Evolutionary conservation across 2,888 invertebrate species (phyloP).

Genomic region (Tenodera sinensis): DNA sequence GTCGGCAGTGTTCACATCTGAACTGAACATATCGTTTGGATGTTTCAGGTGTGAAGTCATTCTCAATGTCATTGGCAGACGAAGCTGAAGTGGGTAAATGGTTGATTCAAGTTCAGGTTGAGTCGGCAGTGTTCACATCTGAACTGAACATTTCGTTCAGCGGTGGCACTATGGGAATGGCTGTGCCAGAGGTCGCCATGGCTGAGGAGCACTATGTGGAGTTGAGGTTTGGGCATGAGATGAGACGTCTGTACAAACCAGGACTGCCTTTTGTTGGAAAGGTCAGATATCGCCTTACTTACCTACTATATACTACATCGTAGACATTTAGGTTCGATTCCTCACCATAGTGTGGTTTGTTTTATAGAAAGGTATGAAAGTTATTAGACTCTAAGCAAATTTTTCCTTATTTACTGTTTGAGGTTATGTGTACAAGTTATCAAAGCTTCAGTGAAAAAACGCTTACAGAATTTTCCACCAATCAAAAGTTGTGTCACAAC

Average conservation of each 20-base stretch:
- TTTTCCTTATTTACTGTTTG: too few species aligned
- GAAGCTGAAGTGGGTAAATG: conserved; percentile 57
- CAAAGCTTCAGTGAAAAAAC: too few species aligned
- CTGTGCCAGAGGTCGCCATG: conserved; percentile 53
- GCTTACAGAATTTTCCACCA: too few species aligned
- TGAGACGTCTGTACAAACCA: conserved; percentile 62
- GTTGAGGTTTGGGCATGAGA: conserved; percentile 59
- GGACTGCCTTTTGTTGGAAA: conserved; percentile 64
- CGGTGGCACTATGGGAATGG: conserved; percentile 44
- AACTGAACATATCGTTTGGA: too few species aligned
- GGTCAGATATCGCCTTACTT: conserved; percentile 44
- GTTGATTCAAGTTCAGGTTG: conserved; percentile 53
- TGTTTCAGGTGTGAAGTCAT: conserved; percentile 57
- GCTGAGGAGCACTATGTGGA: conserved; percentile 67
- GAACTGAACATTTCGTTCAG: conserved; percentile 47
- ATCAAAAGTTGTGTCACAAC: too few species aligned
- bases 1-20: too few species aligned
- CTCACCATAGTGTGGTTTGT: too few species aligned
- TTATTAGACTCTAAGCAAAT: too few species aligned
- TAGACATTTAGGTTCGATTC: too few species aligned
- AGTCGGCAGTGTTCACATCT: conserved; percentile 54
- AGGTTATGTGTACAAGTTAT: too few species aligned
- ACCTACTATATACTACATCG: too few species aligned
- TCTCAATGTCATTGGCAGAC: conserved; percentile 53
- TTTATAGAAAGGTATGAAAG: too few species aligned